Evolutionary conservation across 92 coral and sea anemone species (phyloP).

Genomic region (Siderastrea siderea): DNA sequence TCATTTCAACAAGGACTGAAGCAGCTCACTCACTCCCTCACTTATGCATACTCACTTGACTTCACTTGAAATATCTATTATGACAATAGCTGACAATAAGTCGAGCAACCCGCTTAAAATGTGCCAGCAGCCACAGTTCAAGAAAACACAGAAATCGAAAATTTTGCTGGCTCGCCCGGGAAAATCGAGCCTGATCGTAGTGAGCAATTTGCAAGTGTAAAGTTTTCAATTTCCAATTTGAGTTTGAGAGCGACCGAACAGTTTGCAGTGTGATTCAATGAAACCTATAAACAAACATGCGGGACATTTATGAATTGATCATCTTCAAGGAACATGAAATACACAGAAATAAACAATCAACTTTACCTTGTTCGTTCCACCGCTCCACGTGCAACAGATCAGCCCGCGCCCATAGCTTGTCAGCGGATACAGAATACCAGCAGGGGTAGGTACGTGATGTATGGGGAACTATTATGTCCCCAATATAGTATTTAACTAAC

Average conservation of each 20-base stretch:
- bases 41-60: no score
- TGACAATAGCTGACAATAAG: not conserved
- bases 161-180: not conserved
- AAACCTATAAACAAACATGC: not conserved
- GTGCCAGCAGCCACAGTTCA: not conserved
- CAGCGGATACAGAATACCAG: no score
- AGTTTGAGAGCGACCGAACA: slow-evolving; percentile 3
- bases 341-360: not conserved
- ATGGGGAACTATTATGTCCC: no score
- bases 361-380: not conserved
- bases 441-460: no score
- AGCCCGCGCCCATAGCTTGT: not conserved
- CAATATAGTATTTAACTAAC: no score
- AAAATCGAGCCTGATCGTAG: not conserved
- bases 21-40: no score
- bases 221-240: not conserved
- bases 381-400: not conserved
- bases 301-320: slow-evolving; percentile 1
- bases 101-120: not conserved
- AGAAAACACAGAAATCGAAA: not conserved
- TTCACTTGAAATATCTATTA: no score
- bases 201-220: not conserved
- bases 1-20: not conserved
- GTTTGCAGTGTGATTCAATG: not conserved
- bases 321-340: not conserved